Evolutionary conservation across 2,888 invertebrate genomes (phyloP).

Genomic region (Sepiola atlantica): DNA sequence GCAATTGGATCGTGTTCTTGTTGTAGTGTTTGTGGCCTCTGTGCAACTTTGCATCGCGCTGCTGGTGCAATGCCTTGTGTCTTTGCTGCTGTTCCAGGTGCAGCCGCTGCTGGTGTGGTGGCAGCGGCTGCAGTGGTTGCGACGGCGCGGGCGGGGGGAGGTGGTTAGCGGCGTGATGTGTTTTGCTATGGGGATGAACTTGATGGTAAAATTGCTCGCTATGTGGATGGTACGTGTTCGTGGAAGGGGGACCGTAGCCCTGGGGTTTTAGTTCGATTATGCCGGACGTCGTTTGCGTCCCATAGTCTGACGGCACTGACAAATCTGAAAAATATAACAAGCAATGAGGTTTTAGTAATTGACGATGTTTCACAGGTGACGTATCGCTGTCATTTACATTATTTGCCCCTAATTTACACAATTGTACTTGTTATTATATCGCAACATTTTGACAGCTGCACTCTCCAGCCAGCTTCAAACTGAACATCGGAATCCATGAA

Average conservation of each 20-base stretch:
- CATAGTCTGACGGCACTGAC: constrained; percentile 33
- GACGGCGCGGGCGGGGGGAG: constrained; percentile 37
- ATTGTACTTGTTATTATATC: no score
- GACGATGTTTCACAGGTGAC: no score
- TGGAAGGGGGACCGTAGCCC: not conserved
- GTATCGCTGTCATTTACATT: no score
- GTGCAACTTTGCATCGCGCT: not conserved
- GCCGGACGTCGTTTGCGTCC: constrained; percentile 40
- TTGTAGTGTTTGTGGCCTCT: not conserved
- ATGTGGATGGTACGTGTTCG: not conserved
- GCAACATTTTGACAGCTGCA: no score
- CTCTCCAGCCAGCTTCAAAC: no score
- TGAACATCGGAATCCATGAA: no score
- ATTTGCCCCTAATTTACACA: no score
- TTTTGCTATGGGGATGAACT: constrained; percentile 38
- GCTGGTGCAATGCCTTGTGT: constrained; percentile 1
- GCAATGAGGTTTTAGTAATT: not conserved
- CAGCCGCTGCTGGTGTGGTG: not conserved
- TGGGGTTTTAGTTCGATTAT: constrained; percentile 39
- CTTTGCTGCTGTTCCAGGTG: constrained; percentile 19
- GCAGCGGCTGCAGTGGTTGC: not conserved
- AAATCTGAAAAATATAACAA: constrained; percentile 34
- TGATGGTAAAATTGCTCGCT: not conserved
- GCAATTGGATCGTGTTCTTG: not conserved
- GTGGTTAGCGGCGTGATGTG: constrained; percentile 22